Evolutionary conservation across 2,888 invertebrate species (phyloP), one percentile per base, ranked within the genome.

Genomic region (Cyclophora punctaria): DNA sequence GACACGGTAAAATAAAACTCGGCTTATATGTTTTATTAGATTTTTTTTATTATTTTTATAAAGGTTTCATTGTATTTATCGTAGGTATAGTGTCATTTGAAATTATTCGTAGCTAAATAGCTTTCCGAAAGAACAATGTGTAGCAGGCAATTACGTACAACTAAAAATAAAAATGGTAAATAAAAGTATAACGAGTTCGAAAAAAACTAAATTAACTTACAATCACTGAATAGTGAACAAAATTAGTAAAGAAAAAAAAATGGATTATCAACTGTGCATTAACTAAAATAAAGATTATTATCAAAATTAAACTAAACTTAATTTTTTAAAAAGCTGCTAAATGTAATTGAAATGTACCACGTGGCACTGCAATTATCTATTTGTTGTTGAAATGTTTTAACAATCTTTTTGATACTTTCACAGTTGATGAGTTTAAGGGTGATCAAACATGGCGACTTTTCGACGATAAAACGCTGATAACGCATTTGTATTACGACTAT

Each of bases 41-140:
- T 66, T 74, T 66, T 74, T n/a, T 82, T 79, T 56, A 51, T 83
- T 82, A 78, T 79, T 83, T 83, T 84, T 80, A 83, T 83, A 85
- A 85, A 83, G 74, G 79, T 83, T 87, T 85, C 78, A 84, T 82
- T 80, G 81, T 83, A 80, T 84, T 80, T 79, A 82, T 79, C 73
- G 77, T 84, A 86, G 80, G 81, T 84, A 81, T 81, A 83, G 83
- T 86, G 84, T 85, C 80, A 81, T 81, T 84, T 83, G 73, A 78
- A 81, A 77, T 76, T 81, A 82, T 79, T 50, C 73, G 80, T 78
- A 71, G 79, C 78, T 78, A 75, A 78, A 72, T 75, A 82, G 79
- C 78, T 79, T 79, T 79, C 67, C 70, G 72, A 72, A 79, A 80
- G 34, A 44, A 37, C 37, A 81, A 86, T 87, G 88, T 88, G 88